Percentiles rank a stretch among this genome's conserved stretches.
Evolutionary conservation across 2,888 invertebrate genomes (phyloP).

Genomic region (Dastarcus helophoroides): DNA sequence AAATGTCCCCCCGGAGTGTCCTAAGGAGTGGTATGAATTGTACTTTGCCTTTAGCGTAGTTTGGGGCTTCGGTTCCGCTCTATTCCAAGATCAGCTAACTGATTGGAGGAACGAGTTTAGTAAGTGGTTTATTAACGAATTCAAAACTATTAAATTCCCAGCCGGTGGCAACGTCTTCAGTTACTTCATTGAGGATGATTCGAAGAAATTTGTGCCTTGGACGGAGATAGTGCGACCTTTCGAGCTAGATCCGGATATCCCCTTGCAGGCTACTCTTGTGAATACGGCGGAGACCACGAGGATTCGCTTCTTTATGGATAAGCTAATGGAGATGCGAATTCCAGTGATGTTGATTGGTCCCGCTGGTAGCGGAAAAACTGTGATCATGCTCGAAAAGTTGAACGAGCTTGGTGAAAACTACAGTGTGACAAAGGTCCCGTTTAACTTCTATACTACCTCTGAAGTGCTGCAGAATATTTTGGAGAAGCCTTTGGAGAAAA

Average conservation of each 20-base stretch:
- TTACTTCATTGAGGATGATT: slow-evolving; percentile 77
- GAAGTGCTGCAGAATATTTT: slow-evolving; percentile 80
- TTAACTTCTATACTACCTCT: slow-evolving; percentile 92
- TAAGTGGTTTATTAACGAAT: slow-evolving; percentile 90
- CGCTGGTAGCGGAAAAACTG: slow-evolving; percentile 86
- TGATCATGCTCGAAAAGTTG: slow-evolving; percentile 78
- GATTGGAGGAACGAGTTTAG: slow-evolving; percentile 92
- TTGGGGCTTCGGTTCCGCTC: slow-evolving; percentile 89
- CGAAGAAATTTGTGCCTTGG: slow-evolving; percentile 81
- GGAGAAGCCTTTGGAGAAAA: slow-evolving; percentile 89
- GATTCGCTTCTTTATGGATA: slow-evolving; percentile 14
- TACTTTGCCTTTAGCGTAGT: slow-evolving; percentile 84
- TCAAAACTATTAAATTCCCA: slow-evolving; percentile 84
- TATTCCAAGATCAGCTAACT: slow-evolving; percentile 81
- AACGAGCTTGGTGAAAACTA: slow-evolving; percentile 61
- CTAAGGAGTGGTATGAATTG: slow-evolving; percentile 88
- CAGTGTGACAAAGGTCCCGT: slow-evolving; percentile 77
- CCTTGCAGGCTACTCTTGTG: slow-evolving; percentile 65
- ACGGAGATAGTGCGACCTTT: slow-evolving; percentile 66
- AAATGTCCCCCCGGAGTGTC: slow-evolving; percentile 76
- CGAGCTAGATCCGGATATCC: slow-evolving; percentile 76
- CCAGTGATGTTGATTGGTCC: slow-evolving; percentile 87
- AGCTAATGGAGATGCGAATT: slow-evolving; percentile 4
- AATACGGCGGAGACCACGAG: slow-evolving; percentile 84
- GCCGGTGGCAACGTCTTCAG: slow-evolving; percentile 72